Percentiles rank a stretch among this genome's conserved stretches.
phyloP scores from a whole-genome alignment of 2,797 vertebrate genomes.

The Buceros bicornis region DNA sequence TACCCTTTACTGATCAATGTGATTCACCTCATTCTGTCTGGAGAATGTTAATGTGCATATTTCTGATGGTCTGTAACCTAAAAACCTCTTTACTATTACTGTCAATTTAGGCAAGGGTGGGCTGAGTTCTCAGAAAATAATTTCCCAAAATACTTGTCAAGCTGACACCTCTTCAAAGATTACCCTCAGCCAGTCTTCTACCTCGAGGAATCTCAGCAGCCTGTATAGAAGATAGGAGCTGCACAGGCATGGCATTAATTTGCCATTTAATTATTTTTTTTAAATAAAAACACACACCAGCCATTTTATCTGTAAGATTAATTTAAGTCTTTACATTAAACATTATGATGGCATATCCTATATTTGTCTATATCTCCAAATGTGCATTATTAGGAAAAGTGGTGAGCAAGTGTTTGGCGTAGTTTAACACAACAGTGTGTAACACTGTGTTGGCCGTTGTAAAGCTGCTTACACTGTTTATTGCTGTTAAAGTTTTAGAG shows the following conservation, averaged over 20 bases:
- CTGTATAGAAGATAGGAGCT: not conserved
- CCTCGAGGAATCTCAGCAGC: not conserved
- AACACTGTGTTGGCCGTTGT: not conserved
- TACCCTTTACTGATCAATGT: not conserved
- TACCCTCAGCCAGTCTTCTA: not conserved
- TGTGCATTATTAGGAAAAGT: not conserved
- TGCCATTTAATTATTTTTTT: not conserved
- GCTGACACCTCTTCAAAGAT: not conserved
- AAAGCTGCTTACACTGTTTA: not conserved
- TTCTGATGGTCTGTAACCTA: not conserved
- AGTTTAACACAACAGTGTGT: not conserved
- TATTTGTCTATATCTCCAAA: not conserved
- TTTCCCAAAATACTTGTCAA: constrained; percentile 20
- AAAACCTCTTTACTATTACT: not conserved
- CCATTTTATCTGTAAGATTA: not conserved
- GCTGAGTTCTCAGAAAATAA: constrained; percentile 19
- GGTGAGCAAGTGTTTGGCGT: not conserved
- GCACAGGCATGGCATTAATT: not conserved
- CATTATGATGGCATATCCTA: not conserved
- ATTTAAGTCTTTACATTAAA: not conserved
- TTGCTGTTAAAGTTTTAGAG: not conserved
- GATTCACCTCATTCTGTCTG: not conserved
- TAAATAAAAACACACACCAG: not conserved
- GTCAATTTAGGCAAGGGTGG: not conserved
- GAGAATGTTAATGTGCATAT: not conserved